Base-by-base conservation (phyloP, 1,140 invertebrate species). In the Aphaenogaster rudis region DNA sequence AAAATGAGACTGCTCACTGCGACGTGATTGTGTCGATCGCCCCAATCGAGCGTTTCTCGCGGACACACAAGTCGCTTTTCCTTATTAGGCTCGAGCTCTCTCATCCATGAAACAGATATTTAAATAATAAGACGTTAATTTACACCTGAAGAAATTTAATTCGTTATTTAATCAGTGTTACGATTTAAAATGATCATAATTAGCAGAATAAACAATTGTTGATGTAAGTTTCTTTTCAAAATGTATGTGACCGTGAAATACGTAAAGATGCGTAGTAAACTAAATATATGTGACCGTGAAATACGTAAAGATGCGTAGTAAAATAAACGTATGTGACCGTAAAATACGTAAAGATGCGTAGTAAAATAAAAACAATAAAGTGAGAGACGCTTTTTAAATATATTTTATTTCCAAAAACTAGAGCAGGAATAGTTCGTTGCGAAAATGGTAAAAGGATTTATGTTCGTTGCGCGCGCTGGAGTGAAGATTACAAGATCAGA, bases 1-100 rank as follows among this genome's bases (percentile, higher is more conserved):
- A 76, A 84, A 84, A 82, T 59, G 28, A 76, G 28, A 84, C 50
- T 61, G 45, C 69, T 76, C n/a, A 11, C 28, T 28, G 67, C 67
- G 13, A 82, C 52, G 54, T 45, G 79, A 81, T 71, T 81, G 66
- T 61, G 15, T 48, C 52, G 39, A 36, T 72, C 52, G 52, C 57
- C 11, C 57, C 11, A n/a, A 54, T 4, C 33, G 13, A 57, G 5
- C 61, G 9, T 39, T 48, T 66, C 78, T 36, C n/a, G 80, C 50
- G 79, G 45, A 52, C 13, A 7, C 17, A 48, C 54, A 28, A 36
- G 11, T 72, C 28, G 9, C 39, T 74, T 74, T 61, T 76, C n/a
- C 54, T 76, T 48, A 28, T n/a, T 80, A 15, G 5, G 8, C n/a
- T 61, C 66, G 39, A 13, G 39, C 45, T 36, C 42, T 74, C 11